Evolutionary conservation across 2,113 vertebrate species (phyloP).

Genomic region (Rhizomys pruinosus): DNA sequence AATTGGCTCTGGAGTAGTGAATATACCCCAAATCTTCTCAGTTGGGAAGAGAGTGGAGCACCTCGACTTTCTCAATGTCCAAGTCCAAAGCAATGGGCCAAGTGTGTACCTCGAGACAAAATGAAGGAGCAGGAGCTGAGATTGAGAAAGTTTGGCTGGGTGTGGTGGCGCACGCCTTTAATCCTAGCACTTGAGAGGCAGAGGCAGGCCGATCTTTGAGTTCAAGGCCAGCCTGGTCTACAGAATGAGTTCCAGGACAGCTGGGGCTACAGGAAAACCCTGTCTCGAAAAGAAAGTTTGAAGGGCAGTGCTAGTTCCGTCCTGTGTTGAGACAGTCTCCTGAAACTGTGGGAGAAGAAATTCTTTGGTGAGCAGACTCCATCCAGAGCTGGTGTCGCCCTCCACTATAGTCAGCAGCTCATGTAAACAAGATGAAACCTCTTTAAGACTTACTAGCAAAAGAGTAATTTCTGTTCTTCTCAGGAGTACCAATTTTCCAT

Average conservation of each 20-base stretch:
- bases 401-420: not conserved
- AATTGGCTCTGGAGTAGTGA: not conserved
- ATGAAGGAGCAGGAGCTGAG: not conserved
- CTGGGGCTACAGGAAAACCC: no score
- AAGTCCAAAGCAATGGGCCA: not conserved
- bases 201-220: no score
- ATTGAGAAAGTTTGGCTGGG: not conserved
- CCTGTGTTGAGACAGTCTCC: not conserved
- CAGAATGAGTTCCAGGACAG: no score
- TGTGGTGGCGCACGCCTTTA: no score
- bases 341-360: not conserved
- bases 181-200: no score
- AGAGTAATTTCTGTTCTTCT: not conserved
- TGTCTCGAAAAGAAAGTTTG: no score
- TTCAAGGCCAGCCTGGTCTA: no score
- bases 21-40: not conserved
- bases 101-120: not conserved
- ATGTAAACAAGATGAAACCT: not conserved
- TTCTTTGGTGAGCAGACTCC: not conserved
- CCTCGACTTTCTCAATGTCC: not conserved
- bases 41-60: not conserved
- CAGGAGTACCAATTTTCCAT: not conserved
- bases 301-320: not conserved
- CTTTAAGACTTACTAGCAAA: not conserved
- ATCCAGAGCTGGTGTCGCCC: not conserved